phyloP scores from a whole-genome alignment of 2,888 invertebrate genomes.

The Tetranychus piercei region DNA sequence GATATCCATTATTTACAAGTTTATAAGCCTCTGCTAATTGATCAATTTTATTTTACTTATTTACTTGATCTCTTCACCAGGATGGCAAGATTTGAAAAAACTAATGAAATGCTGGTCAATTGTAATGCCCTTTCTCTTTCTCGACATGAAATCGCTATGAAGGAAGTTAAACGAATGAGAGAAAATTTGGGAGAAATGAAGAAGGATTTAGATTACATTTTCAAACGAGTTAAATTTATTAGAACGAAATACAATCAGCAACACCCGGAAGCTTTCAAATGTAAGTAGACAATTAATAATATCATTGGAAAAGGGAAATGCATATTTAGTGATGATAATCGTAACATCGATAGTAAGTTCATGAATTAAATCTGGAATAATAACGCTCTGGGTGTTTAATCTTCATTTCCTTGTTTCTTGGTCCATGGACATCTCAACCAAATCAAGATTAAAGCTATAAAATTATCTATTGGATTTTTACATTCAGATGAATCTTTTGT shows the following conservation, averaged over 20 bases:
- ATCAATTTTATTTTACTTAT: neutral
- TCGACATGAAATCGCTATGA: constrained; percentile 60
- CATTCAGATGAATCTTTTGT: no score
- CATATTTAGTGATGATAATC: neutral
- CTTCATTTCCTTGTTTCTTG: no score
- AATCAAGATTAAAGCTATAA: no score
- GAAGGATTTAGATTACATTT: constrained; percentile 81
- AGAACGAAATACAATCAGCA: constrained; percentile 49
- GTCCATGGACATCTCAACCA: no score
- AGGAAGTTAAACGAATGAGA: constrained; percentile 77
- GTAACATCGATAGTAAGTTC: neutral
- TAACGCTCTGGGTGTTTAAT: no score
- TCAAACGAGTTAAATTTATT: constrained; percentile 66
- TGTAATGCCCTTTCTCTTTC: constrained; percentile 82
- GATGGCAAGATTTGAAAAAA: constrained; percentile 89
- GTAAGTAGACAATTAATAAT: constrained; percentile 13
- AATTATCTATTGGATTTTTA: no score
- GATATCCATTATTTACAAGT: neutral
- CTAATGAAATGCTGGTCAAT: constrained; percentile 94
- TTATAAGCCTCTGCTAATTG: neutral
- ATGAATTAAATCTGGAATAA: no score
- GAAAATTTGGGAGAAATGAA: constrained; percentile 71
- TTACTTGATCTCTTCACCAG: constrained; percentile 35
- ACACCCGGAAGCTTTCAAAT: constrained; percentile 33
- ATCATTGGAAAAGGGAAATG: neutral